Percentiles rank a stretch among this genome's conserved stretches.
These are phyloP conservation scores for Conops quadrifasciatus DNA, from an alignment of 2,888 invertebrate genomes.

Conservation along the genomic window DNA sequence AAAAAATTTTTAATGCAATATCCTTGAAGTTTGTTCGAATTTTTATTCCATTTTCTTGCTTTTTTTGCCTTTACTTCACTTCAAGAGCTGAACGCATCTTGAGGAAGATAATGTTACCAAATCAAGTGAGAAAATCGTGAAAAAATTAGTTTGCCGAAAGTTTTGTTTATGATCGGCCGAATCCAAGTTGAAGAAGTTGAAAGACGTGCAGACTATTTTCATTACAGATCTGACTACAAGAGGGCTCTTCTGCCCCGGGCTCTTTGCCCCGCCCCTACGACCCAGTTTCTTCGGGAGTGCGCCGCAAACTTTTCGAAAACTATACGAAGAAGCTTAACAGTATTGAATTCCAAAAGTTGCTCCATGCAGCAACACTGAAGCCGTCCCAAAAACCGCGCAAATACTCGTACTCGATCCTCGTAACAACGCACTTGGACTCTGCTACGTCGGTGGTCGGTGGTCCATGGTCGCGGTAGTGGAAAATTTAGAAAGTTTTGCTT, in stretches of 20 bases:
- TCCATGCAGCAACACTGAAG: neutral
- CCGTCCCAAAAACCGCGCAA: neutral
- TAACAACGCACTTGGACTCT: too few relatives aligned
- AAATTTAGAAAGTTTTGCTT: neutral
- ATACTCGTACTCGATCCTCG: too few relatives aligned
- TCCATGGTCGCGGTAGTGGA: neutral
- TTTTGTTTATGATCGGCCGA: slow-evolving; percentile 19
- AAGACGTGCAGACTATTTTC: neutral
- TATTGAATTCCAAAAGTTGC: slow-evolving; percentile 8
- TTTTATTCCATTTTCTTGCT: too few relatives aligned
- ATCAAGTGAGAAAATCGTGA: neutral
- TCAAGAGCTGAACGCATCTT: neutral
- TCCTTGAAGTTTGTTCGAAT: too few relatives aligned
- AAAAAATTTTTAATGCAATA: too few relatives aligned
- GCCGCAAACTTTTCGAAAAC: neutral
- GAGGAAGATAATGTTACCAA: neutral
- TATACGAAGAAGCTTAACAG: neutral
- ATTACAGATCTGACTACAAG: neutral
- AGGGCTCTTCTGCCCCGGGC: neutral
- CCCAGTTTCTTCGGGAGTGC: neutral
- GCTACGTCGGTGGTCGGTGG: too few relatives aligned
- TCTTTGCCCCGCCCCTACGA: too few relatives aligned
- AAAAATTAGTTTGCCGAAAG: slow-evolving; percentile 7
- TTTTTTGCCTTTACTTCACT: too few relatives aligned
- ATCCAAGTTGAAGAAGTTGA: neutral